These are phyloP conservation scores for Serinus canaria DNA, from an alignment of 2,113 vertebrate genomes.

Conservation along the genomic window DNA sequence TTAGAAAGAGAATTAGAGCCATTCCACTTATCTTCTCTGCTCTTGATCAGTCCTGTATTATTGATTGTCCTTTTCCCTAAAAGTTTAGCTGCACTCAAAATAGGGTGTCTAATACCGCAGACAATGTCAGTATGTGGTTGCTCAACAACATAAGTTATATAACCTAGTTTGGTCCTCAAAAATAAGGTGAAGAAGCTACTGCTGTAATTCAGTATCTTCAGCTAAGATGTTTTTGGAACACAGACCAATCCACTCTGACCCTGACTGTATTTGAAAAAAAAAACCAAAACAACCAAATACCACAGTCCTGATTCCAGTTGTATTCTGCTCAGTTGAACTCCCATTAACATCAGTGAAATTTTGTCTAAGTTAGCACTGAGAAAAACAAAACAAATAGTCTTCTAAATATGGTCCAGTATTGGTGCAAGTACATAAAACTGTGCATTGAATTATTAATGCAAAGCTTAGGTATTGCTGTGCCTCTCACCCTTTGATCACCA, in stretches of 20 bases:
- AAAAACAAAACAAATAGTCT: neutral
- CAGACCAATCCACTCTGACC: neutral
- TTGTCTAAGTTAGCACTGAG: neutral
- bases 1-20: neutral
- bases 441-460: neutral
- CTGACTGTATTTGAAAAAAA: neutral
- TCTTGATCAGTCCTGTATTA: neutral
- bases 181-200: neutral
- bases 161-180: neutral
- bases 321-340: neutral
- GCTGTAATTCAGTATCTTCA: neutral
- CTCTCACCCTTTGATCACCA: neutral
- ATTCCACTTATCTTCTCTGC: neutral
- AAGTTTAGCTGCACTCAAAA: neutral
- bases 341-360: neutral
- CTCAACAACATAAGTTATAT: neutral
- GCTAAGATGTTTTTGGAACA: neutral
- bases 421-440: neutral
- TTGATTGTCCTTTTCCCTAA: neutral
- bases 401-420: neutral
- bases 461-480: neutral
- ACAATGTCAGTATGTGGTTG: neutral
- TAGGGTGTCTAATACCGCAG: neutral
- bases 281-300: neutral
- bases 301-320: neutral